Evolutionary conservation across 2,113 vertebrate genomes (phyloP).

Genomic region (Chiloscyllium plagiosum): DNA sequence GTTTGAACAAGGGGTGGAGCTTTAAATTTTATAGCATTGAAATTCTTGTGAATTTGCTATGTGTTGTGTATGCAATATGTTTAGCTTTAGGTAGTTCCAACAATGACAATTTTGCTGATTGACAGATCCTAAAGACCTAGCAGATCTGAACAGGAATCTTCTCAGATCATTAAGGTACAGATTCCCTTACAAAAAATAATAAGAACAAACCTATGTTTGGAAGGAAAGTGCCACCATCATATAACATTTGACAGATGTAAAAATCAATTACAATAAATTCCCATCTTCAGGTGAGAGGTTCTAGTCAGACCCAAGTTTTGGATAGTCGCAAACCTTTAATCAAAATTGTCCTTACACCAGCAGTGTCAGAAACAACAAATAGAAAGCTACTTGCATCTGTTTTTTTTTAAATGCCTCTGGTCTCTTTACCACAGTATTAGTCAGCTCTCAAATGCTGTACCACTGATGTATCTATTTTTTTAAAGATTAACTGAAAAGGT

Average conservation of each 20-base stretch:
- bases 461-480: neutral
- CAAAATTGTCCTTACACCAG: neutral
- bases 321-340: neutral
- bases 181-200: neutral
- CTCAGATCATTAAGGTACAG: neutral
- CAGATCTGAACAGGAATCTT: neutral
- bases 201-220: neutral
- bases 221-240: neutral
- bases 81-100: slow-evolving; percentile 25
- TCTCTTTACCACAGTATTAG: neutral
- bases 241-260: neutral
- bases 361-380: neutral
- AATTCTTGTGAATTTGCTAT: neutral
- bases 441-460: neutral
- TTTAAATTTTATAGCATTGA: slow-evolving; percentile 2
- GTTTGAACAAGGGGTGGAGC: neutral
- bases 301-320: neutral
- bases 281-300: neutral
- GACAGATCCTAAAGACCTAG: neutral
- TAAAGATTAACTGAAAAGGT: neutral
- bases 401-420: neutral
- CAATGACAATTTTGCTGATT: neutral
- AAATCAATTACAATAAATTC: neutral
- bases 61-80: neutral
- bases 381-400: neutral